Percentiles rank a stretch among this genome's conserved stretches.
These are phyloP conservation scores for Trichacis sp. DNA, from an alignment of 2,888 invertebrate species.

Conservation along the genomic window DNA sequence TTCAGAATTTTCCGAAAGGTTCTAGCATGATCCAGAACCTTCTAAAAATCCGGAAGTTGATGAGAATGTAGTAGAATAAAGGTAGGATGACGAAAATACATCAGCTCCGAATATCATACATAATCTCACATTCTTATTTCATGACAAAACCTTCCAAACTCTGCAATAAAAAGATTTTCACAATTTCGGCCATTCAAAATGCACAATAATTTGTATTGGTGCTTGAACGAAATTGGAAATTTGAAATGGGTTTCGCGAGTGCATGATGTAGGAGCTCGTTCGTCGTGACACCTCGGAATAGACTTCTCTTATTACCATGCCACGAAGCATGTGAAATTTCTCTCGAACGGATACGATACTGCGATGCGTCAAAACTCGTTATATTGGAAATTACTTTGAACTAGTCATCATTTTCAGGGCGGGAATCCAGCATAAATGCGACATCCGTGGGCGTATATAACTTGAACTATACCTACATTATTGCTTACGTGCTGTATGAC, in stretches of 20 bases:
- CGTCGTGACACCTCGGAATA: conserved; percentile 62
- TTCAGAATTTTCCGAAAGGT: too few species aligned
- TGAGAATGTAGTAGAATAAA: too few species aligned
- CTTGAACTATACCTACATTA: too few species aligned
- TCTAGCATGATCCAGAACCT: too few species aligned
- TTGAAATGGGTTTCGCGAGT: conserved; percentile 56
- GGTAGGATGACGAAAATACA: too few species aligned
- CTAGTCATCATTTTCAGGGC: conserved; percentile 7
- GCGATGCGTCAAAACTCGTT: conserved; percentile 44
- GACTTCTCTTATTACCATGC: conserved; percentile 58
- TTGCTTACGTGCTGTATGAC: too few species aligned
- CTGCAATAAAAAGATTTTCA: neutral
- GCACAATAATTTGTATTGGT: conserved; percentile 33
- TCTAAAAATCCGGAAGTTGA: too few species aligned
- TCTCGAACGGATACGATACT: conserved; percentile 44
- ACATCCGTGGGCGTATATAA: neutral
- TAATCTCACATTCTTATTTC: too few species aligned
- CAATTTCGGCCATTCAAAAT: neutral
- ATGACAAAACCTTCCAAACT: too few species aligned
- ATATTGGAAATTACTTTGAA: conserved; percentile 48
- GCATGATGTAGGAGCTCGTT: conserved; percentile 62
- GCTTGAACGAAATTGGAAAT: conserved; percentile 59
- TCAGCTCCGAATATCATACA: too few species aligned
- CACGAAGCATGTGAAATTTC: conserved; percentile 46
- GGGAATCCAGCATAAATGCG: neutral